Evolutionary conservation across 2,797 vertebrate species (phyloP), one percentile per base, ranked within the genome.

Genomic region (Lates japonicus): DNA sequence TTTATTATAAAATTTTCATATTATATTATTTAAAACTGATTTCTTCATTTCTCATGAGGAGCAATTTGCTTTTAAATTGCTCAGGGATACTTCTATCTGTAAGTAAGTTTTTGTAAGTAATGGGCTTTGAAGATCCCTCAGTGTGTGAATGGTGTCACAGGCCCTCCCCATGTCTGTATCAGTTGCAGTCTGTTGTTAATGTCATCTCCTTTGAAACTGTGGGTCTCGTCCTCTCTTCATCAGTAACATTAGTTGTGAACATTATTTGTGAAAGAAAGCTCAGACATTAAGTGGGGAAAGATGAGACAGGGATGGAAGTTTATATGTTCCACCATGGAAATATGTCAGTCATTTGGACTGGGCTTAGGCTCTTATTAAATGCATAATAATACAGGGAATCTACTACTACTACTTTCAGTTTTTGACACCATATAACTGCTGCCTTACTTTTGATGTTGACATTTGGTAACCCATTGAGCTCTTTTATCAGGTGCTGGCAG

Each of bases 401-500:
- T 20, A 6, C 37, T 39, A 10, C 44, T 74, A 19, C 25, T 60
- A 20, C 46, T 59, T 29, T 74, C 66, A 63, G 29, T 67, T 67
- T 72, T 48, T 70, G 55, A 63, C 72, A 37, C 42, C 20, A 25
- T 79, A 51, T 35, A 72, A 80, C 59, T 44, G 52, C 70, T 25
- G 42, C 14, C 42, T 84, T 77, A 59, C 55, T 68, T 81, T 81
- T 80, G 58, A 79, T 69, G 16, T 33, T 69, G 65, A 71, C 80
- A 83, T 80, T 78, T 72, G 35, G 44, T 76, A 61, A 64, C 71
- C 62, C 35, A 41, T 42, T 57, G 70, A 79, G 70, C 63, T 60
- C 52, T 74, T 94, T 90, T 80, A 91, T 88, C 88, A 82, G 76
- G 76, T 74, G 64, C 82, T 81, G 87, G 82, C 86, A 85, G 86